phyloP scores from a whole-genome alignment of 1,140 invertebrate genomes.

The Melanaphis sacchari region DNA sequence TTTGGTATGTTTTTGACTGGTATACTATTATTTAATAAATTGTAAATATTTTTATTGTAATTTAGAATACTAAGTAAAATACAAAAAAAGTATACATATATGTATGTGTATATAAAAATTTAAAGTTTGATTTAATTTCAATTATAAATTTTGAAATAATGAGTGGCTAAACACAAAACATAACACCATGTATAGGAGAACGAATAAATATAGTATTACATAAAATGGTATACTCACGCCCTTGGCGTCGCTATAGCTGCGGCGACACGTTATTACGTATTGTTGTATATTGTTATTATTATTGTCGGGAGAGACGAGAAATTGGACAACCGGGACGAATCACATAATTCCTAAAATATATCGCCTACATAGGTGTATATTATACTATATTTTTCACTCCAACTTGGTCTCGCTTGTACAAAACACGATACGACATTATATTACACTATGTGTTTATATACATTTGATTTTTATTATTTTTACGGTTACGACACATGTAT shows the following conservation, averaged over 20 bases:
- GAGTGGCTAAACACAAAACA: neutral
- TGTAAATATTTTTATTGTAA: neutral
- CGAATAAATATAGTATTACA: neutral
- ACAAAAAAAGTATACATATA: neutral
- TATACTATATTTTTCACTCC: neutral
- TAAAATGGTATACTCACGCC: neutral
- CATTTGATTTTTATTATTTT: constrained; percentile 22
- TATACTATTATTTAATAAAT: neutral
- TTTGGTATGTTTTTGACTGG: neutral
- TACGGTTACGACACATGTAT: neutral
- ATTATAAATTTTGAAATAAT: neutral
- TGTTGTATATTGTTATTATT: neutral
- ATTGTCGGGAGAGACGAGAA: constrained; percentile 8
- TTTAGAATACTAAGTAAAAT: neutral
- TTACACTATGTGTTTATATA: neutral
- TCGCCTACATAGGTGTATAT: neutral
- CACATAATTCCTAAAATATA: constrained; percentile 17
- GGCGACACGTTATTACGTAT: neutral
- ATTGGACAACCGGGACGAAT: constrained; percentile 34
- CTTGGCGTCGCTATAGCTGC: neutral
- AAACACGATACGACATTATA: neutral
- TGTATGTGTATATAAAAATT: neutral
- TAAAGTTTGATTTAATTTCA: neutral
- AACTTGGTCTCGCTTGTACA: neutral
- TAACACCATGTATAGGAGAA: neutral